Conservation (phyloP, 1,140 invertebrate species). For the Phymastichus coffea region DNA sequence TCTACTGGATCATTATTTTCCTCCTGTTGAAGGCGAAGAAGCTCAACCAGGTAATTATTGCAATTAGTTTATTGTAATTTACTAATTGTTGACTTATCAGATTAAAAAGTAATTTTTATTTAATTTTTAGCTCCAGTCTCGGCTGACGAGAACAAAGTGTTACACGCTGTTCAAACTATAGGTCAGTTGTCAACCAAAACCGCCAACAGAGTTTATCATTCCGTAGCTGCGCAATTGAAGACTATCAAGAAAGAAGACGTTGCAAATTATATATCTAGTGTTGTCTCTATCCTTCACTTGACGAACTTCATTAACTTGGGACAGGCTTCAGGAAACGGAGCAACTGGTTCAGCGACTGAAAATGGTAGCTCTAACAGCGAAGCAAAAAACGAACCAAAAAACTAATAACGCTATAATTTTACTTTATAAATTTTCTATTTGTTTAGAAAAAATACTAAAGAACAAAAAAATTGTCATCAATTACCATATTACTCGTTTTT, state of each 20-base stretch:
- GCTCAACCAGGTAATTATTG: slow-evolving; percentile 53
- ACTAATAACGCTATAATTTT: too few relatives aligned
- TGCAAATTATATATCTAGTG: slow-evolving; percentile 64
- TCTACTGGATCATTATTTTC: slow-evolving; percentile 69
- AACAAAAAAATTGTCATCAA: too few relatives aligned
- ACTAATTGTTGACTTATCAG: not conserved
- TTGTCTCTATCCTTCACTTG: slow-evolving; percentile 67
- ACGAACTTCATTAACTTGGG: slow-evolving; percentile 60
- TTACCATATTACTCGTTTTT: too few relatives aligned
- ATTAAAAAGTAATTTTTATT: not conserved
- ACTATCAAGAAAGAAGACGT: slow-evolving; percentile 66
- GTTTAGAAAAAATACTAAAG: too few relatives aligned
- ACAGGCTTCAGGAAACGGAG: too few relatives aligned
- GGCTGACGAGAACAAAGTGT: slow-evolving; percentile 66
- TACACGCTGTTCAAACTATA: slow-evolving; percentile 72
- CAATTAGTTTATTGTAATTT: not conserved
- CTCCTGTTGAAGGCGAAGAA: slow-evolving; percentile 59
- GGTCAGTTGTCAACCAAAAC: slow-evolving; percentile 72
- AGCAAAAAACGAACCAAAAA: too few relatives aligned
- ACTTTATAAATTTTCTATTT: too few relatives aligned
- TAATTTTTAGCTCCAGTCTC: slow-evolving; percentile 59
- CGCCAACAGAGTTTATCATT: slow-evolving; percentile 70
- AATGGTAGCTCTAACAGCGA: too few relatives aligned
- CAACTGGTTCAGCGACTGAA: too few relatives aligned
- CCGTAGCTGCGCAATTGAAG: slow-evolving; percentile 65